Conservation (phyloP, 2,888 invertebrate species). For the Pterobdella sp. region DNA sequence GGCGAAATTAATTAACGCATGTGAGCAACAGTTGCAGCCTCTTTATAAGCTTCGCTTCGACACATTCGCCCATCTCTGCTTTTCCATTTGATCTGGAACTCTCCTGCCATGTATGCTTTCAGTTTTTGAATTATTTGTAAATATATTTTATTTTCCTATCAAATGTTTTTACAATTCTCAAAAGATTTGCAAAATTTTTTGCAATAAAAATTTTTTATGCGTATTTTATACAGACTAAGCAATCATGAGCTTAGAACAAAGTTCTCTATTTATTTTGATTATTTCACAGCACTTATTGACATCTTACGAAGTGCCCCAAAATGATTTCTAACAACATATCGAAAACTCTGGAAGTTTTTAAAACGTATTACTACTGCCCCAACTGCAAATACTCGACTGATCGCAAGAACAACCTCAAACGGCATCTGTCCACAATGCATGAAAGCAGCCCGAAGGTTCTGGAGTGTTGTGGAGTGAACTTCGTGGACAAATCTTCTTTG, state of each 20-base stretch:
- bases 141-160: too few relatives aligned
- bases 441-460: constrained; percentile 28
- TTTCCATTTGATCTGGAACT: background rate
- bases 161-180: too few relatives aligned
- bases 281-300: too few relatives aligned
- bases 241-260: too few relatives aligned
- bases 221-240: too few relatives aligned
- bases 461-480: constrained; percentile 29
- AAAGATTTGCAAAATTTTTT: too few relatives aligned
- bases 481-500: constrained; percentile 31
- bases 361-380: constrained; percentile 28
- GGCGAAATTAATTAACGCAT: constrained; percentile 1
- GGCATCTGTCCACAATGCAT: constrained; percentile 32
- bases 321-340: background rate
- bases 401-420: constrained; percentile 32
- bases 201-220: too few relatives aligned
- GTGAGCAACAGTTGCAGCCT: background rate
- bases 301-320: background rate
- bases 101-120: too few relatives aligned
- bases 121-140: too few relatives aligned
- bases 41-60: background rate
- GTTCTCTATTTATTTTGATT: too few relatives aligned
- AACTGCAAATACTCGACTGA: constrained; percentile 30
- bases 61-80: background rate
- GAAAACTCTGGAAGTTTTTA: background rate